A percentile compares a stretch with the other conserved stretches of the same genome.
Conservation (phyloP, 2,888 invertebrate species). For the Eledona agricola region DNA sequence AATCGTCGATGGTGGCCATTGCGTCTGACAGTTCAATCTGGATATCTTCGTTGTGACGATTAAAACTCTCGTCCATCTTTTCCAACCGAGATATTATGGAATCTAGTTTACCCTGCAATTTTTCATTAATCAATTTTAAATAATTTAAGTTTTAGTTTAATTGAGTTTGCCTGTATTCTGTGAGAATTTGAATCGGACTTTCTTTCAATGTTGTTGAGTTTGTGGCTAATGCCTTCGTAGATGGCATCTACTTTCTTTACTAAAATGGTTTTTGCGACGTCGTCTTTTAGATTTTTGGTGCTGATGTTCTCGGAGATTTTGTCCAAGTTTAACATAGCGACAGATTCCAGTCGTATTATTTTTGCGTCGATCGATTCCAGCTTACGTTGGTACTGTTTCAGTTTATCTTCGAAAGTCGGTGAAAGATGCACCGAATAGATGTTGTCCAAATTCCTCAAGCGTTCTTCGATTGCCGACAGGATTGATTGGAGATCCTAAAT, state of each 20-base stretch:
- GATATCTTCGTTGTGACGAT: constrained; percentile 55
- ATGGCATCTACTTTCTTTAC: constrained; percentile 60
- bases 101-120: constrained; percentile 54
- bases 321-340: constrained; percentile 57
- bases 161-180: constrained; percentile 57
- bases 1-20: constrained; percentile 56
- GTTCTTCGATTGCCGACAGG: constrained; percentile 60
- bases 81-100: constrained; percentile 52
- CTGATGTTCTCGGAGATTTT: constrained; percentile 60
- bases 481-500: constrained; percentile 56
- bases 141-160: constrained; percentile 3
- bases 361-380: constrained; percentile 60
- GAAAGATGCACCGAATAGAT: constrained; percentile 57
- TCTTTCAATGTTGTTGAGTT: constrained; percentile 58
- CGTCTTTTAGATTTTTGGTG: constrained; percentile 61
- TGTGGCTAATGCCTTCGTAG: constrained; percentile 61
- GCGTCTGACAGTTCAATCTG: constrained; percentile 58
- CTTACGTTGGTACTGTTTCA: constrained; percentile 61
- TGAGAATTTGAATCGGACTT: constrained; percentile 56
- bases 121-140: background rate
- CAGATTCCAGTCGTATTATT: constrained; percentile 59
- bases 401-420: constrained; percentile 58
- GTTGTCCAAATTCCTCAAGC: constrained; percentile 57
- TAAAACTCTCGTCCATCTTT: constrained; percentile 56
- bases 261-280: constrained; percentile 58